Evolutionary conservation across 1,140 invertebrate species (phyloP), one percentile per base, ranked within the genome.

Genomic region (Brachionus plicatilis): DNA sequence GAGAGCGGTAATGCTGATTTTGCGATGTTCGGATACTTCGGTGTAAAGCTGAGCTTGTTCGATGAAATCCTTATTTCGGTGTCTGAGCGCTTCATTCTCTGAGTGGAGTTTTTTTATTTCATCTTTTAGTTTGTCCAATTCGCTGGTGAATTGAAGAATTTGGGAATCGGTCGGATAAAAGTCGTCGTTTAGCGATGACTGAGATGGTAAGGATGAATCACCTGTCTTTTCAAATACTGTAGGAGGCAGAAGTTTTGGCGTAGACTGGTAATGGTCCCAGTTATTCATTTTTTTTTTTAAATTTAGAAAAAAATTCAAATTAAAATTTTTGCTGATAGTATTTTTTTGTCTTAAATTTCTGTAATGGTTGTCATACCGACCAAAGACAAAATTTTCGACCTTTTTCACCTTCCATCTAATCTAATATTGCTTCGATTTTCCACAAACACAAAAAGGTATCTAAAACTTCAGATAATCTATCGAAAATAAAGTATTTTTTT

Each of bases 211-310:
- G 7, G 75, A 43, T 20, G 50, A 80, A n/a, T 80, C 78, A 20
- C 70, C 41, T 47, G 41, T 75, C 20, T 75, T 80, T 56, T 80
- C 78, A 41, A 80, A 80, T 17, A 80, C 78, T 6, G 78, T 60
- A 0, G 78, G 78, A n/a, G 78, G 78, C 7, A 80, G 78, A 12
- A 80, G 78, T 43, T 80, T 80, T 9, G 78, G 78, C 0, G 78
- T 80, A n/a, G 78, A 80, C 78, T 80, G 78, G 78, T 80, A 60
- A 20, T 56, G 45, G n/a, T 80, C 78, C 70, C 70, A 75, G 41
- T 75, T 75, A 24, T 43, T 75, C 17, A 43, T 43, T 17, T 24
- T 75, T 41, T 75, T n/a, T 20, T 20, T 41, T n/a, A 47, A 78
- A 33, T 56, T 78, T 24, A 50, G n/a, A 45, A 47, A 47, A 47